Percentiles rank a stretch among this genome's conserved stretches.
Evolutionary conservation across 2,797 vertebrate genomes (phyloP).

Genomic region (Rhabdomys pumilio): DNA sequence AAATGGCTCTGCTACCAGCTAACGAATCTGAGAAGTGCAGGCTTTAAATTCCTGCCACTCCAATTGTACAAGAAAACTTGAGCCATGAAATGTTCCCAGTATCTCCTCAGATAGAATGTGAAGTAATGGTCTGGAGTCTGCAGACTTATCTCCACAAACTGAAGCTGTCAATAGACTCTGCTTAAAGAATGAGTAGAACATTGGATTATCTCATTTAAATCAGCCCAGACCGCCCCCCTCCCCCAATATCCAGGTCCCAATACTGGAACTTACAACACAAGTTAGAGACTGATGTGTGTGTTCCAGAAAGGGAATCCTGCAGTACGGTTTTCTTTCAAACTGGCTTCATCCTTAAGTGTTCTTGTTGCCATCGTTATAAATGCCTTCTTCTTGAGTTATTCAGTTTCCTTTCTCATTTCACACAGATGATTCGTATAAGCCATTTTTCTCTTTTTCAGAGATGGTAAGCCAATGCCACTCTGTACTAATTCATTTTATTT

Average conservation of each 20-base stretch:
- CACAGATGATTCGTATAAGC: slow-evolving; percentile 3
- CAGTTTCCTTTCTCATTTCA: slow-evolving; percentile 23
- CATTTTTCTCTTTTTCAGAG: slow-evolving; percentile 9
- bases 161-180: neutral
- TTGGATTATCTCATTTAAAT: neutral
- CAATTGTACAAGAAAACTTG: neutral
- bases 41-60: neutral
- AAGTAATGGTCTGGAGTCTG: neutral
- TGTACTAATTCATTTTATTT: neutral
- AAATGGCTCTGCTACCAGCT: neutral
- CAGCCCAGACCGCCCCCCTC: neutral
- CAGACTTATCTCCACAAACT: neutral
- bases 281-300: neutral
- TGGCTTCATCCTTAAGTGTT: slow-evolving; percentile 12
- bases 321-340: slow-evolving; percentile 15
- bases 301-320: neutral
- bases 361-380: neutral
- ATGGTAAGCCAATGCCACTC: neutral
- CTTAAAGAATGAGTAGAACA: neutral
- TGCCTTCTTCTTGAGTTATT: neutral
- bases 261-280: neutral
- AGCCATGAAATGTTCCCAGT: neutral
- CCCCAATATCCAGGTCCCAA: neutral
- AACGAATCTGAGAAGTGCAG: neutral
- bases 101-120: neutral